Conservation (phyloP, 2,888 invertebrate genomes). For the Perithous albicinctus region DNA sequence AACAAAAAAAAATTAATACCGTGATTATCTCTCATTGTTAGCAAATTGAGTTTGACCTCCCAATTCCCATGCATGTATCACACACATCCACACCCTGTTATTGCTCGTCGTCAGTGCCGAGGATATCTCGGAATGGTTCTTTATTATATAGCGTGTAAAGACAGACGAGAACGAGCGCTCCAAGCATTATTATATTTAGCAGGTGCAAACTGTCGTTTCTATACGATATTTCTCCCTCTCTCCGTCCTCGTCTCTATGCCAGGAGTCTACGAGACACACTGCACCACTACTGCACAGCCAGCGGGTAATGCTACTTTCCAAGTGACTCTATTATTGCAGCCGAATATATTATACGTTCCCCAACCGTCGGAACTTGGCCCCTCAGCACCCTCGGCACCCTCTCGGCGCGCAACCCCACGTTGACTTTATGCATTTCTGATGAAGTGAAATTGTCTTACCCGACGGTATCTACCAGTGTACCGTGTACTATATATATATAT, state of each 20-base stretch:
- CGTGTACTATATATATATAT: neutral
- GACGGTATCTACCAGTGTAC: conserved; percentile 57
- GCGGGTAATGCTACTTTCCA: conserved; percentile 77
- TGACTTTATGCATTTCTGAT: conserved; percentile 76
- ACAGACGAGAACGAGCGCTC: conserved; percentile 17
- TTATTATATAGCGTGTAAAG: conserved; percentile 20
- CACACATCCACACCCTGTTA: too few species aligned
- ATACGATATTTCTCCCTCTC: neutral
- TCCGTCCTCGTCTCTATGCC: neutral
- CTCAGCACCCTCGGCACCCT: conserved; percentile 28
- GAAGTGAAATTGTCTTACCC: conserved; percentile 77
- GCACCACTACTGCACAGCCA: conserved; percentile 71
- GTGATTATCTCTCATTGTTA: too few species aligned
- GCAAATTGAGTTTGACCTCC: neutral
- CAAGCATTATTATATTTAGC: conserved; percentile 80
- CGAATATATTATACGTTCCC: conserved; percentile 76
- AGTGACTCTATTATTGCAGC: conserved; percentile 79
- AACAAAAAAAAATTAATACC: too few species aligned
- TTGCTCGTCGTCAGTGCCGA: neutral
- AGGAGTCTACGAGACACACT: conserved; percentile 35
- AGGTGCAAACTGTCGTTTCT: conserved; percentile 78
- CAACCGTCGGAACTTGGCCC: conserved; percentile 71
- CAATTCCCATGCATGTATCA: too few species aligned
- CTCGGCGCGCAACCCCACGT: conserved; percentile 43
- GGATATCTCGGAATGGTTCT: neutral